phyloP scores from a whole-genome alignment of 2,888 invertebrate genomes.

The Microplitis manilae region DNA sequence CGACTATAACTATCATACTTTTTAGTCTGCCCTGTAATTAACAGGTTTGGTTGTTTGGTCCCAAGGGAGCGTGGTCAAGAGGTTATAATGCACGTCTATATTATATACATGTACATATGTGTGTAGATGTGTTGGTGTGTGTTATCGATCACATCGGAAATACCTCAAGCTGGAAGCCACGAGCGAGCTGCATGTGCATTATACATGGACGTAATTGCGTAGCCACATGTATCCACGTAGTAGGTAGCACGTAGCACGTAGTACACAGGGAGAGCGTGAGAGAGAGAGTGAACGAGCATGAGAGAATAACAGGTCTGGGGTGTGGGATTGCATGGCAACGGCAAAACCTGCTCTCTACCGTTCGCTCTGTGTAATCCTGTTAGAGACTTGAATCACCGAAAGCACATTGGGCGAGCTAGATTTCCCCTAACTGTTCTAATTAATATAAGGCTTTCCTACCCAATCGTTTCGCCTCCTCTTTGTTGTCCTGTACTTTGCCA shows the following conservation, averaged over 20 bases:
- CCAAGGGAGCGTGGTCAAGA: neutral
- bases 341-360: constrained; percentile 40
- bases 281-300: neutral
- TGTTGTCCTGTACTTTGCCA: neutral
- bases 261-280: neutral
- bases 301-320: neutral
- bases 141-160: constrained; percentile 1
- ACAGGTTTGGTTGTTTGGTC: neutral
- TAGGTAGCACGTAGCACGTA: neutral
- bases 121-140: neutral
- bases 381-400: constrained; percentile 67
- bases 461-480: constrained; percentile 18
- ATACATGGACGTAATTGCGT: constrained; percentile 53
- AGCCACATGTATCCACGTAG: constrained; percentile 48
- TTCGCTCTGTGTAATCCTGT: constrained; percentile 61
- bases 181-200: constrained; percentile 43
- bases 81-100: neutral
- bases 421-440: constrained; percentile 68
- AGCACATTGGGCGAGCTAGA: constrained; percentile 58
- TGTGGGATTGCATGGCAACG: constrained; percentile 48
- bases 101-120: neutral
- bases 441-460: constrained; percentile 65
- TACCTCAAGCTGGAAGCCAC: constrained; percentile 10
- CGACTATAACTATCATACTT: no score
- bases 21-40: neutral